Conservation (phyloP, 2,888 invertebrate species). For the Xiphydria camelus region DNA sequence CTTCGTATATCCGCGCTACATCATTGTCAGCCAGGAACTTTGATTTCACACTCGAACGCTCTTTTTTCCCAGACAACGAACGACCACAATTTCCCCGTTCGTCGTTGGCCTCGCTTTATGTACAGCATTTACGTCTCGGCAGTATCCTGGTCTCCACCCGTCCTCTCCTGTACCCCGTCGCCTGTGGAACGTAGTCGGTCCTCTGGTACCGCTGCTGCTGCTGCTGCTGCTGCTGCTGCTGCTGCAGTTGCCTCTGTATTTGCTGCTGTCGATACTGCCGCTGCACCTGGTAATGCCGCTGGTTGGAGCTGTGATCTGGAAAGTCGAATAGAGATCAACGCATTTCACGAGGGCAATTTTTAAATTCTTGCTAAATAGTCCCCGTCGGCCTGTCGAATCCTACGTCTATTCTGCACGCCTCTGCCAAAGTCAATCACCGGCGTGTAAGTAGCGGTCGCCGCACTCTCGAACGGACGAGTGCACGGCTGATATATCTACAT, state of each 20-base stretch:
- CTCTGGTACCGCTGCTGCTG: constrained; percentile 20
- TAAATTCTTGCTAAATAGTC: too few species aligned
- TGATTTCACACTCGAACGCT: constrained; percentile 3
- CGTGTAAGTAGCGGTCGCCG: too few species aligned
- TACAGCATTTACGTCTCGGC: constrained; percentile 38
- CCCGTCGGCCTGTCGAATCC: too few species aligned
- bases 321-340: too few species aligned
- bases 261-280: constrained; percentile 29
- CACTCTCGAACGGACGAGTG: too few species aligned
- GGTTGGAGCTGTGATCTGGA: constrained; percentile 34
- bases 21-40: constrained; percentile 10
- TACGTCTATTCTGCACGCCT: too few species aligned
- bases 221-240: constrained; percentile 23
- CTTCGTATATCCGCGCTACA: too few species aligned
- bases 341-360: too few species aligned
- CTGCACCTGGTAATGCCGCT: too few species aligned
- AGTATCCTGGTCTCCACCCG: constrained; percentile 43
- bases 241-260: constrained; percentile 23
- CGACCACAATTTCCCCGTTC: constrained; percentile 1
- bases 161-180: constrained; percentile 34
- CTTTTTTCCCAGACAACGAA: too few species aligned
- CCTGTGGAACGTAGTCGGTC: constrained; percentile 27
- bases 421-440: too few species aligned
- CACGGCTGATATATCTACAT: too few species aligned
- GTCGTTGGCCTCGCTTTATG: constrained; percentile 21